Base-by-base conservation (phyloP, 2,113 vertebrate species). In the Dasyprocta punctata region DNA sequence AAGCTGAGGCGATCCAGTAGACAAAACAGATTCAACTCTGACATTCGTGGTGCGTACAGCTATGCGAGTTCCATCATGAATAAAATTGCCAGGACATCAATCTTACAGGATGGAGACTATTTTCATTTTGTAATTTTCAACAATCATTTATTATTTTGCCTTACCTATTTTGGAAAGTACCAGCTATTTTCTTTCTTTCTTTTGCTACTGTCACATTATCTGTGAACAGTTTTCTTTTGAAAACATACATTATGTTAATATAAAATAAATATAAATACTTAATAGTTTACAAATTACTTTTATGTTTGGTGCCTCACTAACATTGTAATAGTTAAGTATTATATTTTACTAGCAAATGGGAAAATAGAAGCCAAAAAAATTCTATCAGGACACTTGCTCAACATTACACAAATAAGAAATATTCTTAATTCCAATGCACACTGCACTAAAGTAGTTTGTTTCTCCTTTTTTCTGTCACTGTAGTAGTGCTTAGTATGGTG, bases 101-200 rank as follows among this genome's bases (percentile, higher is more conserved):
- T 71, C 14, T 87, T 87, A 96, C 6, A 93, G 38, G 8, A 28
- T 56, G 7, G 4, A 80, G 61, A 56, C 5, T 60, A 78, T 77
- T 96, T 90, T 81, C 81, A 54, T 75, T 90, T 49, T 77, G 44
- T 87, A 75, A n/a, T 65, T 61, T 75, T 67, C 10, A 47, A 82
- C 30, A 89, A 36, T 28, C 52, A 82, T 80, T 92, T 67, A 28
- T 75, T 86, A 38, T 47, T 41, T 89, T 30, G 38, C 5, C 11
- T 89, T 56, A 92, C 69, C 69, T 67, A 63, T 77, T 77, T 41
- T 30, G 6, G 8, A 86, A 82, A 67, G 60, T n/a, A 71, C 4
- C 47, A 89, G 82, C 8, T 81, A 12, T 7, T 86, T 58, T 24
- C n/a, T 69, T 3, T 54, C 4, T 83, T 84, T 30, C 38, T 61